Conservation (phyloP, 2,113 vertebrate genomes). For the Toxotes jaculatrix region DNA sequence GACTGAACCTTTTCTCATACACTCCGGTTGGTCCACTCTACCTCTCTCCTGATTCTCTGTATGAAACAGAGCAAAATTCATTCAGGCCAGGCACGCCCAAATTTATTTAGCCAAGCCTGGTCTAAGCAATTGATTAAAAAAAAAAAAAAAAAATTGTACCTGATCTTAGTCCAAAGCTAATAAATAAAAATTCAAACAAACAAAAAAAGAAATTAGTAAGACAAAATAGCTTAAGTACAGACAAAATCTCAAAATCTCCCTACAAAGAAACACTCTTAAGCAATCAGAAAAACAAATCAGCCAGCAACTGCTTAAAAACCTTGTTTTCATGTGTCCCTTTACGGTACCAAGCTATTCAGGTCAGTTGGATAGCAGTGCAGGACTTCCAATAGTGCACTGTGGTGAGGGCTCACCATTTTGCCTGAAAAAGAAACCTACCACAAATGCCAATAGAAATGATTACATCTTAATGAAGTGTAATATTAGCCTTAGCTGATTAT, state of each 20-base stretch:
- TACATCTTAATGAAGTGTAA: neutral
- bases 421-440: neutral
- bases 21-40: slow-evolving; percentile 10
- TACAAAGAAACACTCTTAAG: neutral
- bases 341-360: neutral
- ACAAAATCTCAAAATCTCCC: neutral
- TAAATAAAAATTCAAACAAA: neutral
- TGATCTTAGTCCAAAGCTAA: neutral
- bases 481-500: neutral
- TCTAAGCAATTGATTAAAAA: neutral
- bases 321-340: neutral
- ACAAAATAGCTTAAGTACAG: neutral
- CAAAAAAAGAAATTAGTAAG: too few species aligned
- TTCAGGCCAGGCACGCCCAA: neutral
- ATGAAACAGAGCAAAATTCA: slow-evolving; percentile 25
- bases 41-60: slow-evolving; percentile 29
- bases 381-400: neutral
- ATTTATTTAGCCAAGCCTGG: neutral
- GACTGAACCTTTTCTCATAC: slow-evolving; percentile 44
- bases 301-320: neutral
- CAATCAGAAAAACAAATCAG: neutral
- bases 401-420: neutral
- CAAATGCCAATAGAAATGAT: neutral
- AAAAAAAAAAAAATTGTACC: too few species aligned
- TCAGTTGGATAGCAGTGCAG: neutral